phyloP scores from a whole-genome alignment of 1,140 invertebrate species.

The Hycleus phaleratus region DNA sequence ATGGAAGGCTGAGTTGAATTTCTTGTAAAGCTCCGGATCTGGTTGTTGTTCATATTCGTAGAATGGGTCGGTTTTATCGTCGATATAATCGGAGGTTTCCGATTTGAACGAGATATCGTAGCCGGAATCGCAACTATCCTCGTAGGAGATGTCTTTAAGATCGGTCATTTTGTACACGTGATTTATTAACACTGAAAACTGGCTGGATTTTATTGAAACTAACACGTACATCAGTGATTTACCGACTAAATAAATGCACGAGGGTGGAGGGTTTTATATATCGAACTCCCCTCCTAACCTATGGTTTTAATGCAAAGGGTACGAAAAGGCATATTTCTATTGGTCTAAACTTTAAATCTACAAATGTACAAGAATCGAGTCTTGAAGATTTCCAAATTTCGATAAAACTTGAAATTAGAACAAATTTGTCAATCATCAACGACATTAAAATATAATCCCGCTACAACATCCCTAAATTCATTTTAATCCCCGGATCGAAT shows the following conservation, averaged over 20 bases:
- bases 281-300: background rate
- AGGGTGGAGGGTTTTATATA: background rate
- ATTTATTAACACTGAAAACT: background rate
- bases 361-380: too few species aligned
- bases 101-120: slow-evolving; percentile 41
- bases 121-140: slow-evolving; percentile 40
- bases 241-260: background rate
- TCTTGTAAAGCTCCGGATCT: slow-evolving; percentile 29
- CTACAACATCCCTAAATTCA: too few species aligned
- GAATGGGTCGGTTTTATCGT: slow-evolving; percentile 32
- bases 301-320: background rate
- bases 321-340: too few species aligned
- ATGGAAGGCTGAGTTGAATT: slow-evolving; percentile 36
- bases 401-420: too few species aligned
- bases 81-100: slow-evolving; percentile 31
- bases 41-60: slow-evolving; percentile 31
- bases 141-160: slow-evolving; percentile 24
- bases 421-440: too few species aligned
- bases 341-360: too few species aligned
- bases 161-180: slow-evolving; percentile 2
- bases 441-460: too few species aligned
- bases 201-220: background rate
- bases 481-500: too few species aligned
- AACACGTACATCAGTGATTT: background rate
- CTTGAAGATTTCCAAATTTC: too few species aligned